Evolutionary conservation across 2,797 vertebrate genomes (phyloP), one percentile per base, ranked within the genome.

Genomic region (Danio choprae): DNA sequence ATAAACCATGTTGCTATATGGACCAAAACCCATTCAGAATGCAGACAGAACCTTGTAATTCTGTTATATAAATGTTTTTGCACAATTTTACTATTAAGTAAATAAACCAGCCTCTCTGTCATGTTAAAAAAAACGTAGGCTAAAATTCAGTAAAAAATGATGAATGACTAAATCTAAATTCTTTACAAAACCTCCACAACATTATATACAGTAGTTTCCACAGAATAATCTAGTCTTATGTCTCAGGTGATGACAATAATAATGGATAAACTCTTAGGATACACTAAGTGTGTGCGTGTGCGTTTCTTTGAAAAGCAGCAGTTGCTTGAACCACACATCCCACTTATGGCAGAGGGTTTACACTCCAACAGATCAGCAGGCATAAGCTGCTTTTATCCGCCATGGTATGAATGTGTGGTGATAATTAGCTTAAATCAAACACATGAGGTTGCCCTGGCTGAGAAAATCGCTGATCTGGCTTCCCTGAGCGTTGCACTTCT

Each of bases 351-450:
- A 58, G 29, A 62, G 18, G 69, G 18, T 43, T 62, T 18, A 41
- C n/a, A 44, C 48, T 71, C 8, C 56, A 64, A 62, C 43, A 71
- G 58, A 79, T 64, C 58, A 44, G 20, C 18, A 11, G 29, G 41
- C 46, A 64, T 63, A 36, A 40, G 48, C 43, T 73, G 20, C 16
- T 76, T 77, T 58, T 56, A 59, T 70, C 67, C 48, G 8, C 36
- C 58, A 22, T 56, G 5, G 51, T 65, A 56, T 81, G 86, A 87
- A 85, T 83, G 87, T 79, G 84, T 59, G 88, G 86, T 84, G 88
- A 90, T 92, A 93, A 94, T 90, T 85, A 90, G 84, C 72, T 78
- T 81, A 87, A 91, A 92, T 93, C 89, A 91, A 92, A 92, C 88
- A 90, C 91, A 91, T n/a, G 89, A 84, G 87, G 69, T 81, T 87